Conservation (phyloP, 2,797 vertebrate species). For the Eupleurogrammus muticus region DNA sequence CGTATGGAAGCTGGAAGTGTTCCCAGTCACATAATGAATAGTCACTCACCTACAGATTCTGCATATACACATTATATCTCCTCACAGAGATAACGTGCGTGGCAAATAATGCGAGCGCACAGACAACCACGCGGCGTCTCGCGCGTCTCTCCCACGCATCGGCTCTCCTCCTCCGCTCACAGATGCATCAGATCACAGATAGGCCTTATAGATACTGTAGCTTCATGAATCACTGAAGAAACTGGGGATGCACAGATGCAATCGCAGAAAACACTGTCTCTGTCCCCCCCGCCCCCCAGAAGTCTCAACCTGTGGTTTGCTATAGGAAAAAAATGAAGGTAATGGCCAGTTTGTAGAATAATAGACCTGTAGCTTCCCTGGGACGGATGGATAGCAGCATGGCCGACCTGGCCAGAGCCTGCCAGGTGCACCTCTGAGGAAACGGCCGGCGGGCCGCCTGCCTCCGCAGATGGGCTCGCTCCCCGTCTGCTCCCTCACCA, state of each 20-base stretch:
- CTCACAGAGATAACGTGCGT: too few relatives aligned
- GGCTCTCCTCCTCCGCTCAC: constrained; percentile 9
- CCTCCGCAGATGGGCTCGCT: constrained; percentile 57
- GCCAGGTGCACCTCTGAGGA: constrained; percentile 47
- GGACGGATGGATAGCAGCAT: constrained; percentile 11
- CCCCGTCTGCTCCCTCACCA: constrained; percentile 42
- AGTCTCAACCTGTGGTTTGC: constrained; percentile 18
- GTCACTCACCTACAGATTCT: too few relatives aligned
- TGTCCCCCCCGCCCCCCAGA: neutral
- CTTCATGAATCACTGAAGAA: constrained; percentile 29
- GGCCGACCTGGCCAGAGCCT: constrained; percentile 37
- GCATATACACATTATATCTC: too few relatives aligned
- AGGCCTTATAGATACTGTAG: constrained; percentile 20
- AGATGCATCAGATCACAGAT: constrained; percentile 43
- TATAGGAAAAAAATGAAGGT: neutral
- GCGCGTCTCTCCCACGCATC: constrained; percentile 10
- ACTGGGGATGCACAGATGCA: constrained; percentile 40
- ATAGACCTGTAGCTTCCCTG: constrained; percentile 39
- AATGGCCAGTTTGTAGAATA: constrained; percentile 31
- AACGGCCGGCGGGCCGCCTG: constrained; percentile 48
- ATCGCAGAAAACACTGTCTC: constrained; percentile 22
- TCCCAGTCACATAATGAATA: too few relatives aligned
- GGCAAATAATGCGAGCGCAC: constrained; percentile 10
- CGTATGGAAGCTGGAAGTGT: too few relatives aligned
- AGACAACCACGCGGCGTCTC: constrained; percentile 6